Evolutionary conservation across 2,888 invertebrate genomes (phyloP).

Genomic region (Idaea straminata): DNA sequence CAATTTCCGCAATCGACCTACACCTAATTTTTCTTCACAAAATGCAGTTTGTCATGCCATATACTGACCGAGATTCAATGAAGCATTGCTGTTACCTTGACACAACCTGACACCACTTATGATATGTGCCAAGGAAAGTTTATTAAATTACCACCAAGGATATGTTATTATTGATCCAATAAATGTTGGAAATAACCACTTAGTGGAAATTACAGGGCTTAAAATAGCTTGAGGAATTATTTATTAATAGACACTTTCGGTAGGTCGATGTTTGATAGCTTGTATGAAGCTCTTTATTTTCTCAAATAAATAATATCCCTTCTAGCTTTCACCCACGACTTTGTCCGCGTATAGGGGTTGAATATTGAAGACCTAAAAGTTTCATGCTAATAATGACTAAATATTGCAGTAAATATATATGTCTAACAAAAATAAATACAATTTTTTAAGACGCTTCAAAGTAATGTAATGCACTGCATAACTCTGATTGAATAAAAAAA

Average conservation of each 20-base stretch:
- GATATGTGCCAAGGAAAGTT: slow-evolving; percentile 25
- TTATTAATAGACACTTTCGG: not conserved
- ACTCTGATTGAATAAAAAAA: no score
- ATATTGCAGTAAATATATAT: no score
- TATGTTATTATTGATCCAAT: not conserved
- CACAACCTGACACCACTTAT: slow-evolving; percentile 11
- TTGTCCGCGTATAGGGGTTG: no score
- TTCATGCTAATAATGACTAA: no score
- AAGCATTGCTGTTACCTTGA: slow-evolving; percentile 14
- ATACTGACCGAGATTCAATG: not conserved
- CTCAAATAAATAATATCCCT: no score
- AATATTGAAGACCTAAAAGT: not conserved
- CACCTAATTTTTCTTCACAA: not conserved
- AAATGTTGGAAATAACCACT: not conserved
- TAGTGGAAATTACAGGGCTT: not conserved
- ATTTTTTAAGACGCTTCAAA: no score
- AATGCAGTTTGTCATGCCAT: not conserved
- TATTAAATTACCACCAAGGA: slow-evolving; percentile 2
- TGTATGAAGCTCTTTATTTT: no score
- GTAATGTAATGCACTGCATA: no score
- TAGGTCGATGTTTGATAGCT: no score
- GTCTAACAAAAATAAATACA: no score
- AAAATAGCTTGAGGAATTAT: not conserved
- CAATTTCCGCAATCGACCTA: not conserved
- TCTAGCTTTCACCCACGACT: no score